Evolutionary conservation across 2,113 vertebrate genomes (phyloP), one percentile per base, ranked within the genome.

Genomic region (Fregata magnificens): DNA sequence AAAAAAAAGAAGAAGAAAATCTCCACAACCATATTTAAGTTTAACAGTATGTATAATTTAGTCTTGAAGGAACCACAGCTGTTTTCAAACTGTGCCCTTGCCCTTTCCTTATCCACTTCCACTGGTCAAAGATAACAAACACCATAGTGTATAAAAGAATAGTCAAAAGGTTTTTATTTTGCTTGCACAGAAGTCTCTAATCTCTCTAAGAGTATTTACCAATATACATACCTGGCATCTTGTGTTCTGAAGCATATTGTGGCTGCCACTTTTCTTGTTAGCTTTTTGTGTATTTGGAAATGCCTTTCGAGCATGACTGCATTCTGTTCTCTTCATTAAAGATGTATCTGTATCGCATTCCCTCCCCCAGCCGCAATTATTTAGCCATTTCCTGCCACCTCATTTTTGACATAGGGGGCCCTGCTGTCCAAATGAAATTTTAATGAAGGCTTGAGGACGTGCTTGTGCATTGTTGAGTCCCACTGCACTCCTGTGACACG

Each of bases 351-450:
- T 34, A 95, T 6, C 0, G 0, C 58, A 74, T 70, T 86, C 34
- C 14, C 29, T 66, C 22, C 66, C 56, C 38, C 49, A 74, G 4
- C 36, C 79, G 72, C 76, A 93, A 95, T 93, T 97, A 92, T 83
- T 93, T 73, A 95, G 47, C 62, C 32, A 81, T 93, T 92, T 93
- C 52, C 87, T 91, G 71, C 76, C 88, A 88, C 76, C 72, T 90
- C 76, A 69, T 94, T 97, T 97, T 91, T 96, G 82, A 92, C 79
- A 89, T 21, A 91, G 94, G 47, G 63, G 86, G 74, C 66, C 87
- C 79, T 95, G 92, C 89, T 94, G 88, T 93, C 62, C 85, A 96
- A 97, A 95, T 96, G 65, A 93, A 95, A 95, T 94, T 96, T 97
- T 98, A 97, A 97, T 95, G 95, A 97, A 95, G 52, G 74, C 36